Percentiles rank a stretch among this genome's conserved stretches.
Evolutionary conservation across 1,140 invertebrate genomes (phyloP).

Genomic region (Pissodes strobi): DNA sequence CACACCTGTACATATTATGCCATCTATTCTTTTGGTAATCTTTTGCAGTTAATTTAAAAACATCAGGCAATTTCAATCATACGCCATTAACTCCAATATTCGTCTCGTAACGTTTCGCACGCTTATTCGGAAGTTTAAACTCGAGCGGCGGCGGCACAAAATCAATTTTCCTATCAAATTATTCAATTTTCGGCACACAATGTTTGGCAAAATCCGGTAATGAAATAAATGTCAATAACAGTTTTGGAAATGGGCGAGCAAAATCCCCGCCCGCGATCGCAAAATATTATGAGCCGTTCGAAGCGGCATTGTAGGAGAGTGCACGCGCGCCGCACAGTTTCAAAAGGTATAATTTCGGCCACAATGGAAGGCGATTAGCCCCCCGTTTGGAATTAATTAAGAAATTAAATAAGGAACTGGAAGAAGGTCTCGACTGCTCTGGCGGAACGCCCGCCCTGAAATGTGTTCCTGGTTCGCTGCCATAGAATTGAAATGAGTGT

Average conservation of each 20-base stretch:
- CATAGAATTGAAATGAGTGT: no score
- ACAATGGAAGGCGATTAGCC: constrained; percentile 53
- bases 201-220: constrained; percentile 37
- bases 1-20: no score
- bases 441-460: background rate
- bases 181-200: constrained; percentile 33
- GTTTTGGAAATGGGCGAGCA: no score
- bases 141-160: constrained; percentile 1
- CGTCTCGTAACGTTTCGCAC: no score
- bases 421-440: constrained; percentile 1
- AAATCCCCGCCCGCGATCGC: background rate
- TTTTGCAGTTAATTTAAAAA: no score
- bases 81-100: no score
- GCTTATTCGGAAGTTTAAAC: no score
- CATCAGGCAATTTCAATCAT: no score
- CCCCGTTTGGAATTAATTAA: constrained; percentile 60
- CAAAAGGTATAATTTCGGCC: constrained; percentile 51
- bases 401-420: constrained; percentile 65
- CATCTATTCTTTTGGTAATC: no score
- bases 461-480: no score
- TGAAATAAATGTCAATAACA: constrained; percentile 52
- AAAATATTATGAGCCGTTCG: constrained; percentile 1
- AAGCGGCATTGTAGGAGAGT: constrained; percentile 14
- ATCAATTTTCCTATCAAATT: constrained; percentile 35
- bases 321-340: constrained; percentile 36